Evolutionary conservation across 2,888 invertebrate species (phyloP), one percentile per base, ranked within the genome.

Genomic region (Sesia apiformis): DNA sequence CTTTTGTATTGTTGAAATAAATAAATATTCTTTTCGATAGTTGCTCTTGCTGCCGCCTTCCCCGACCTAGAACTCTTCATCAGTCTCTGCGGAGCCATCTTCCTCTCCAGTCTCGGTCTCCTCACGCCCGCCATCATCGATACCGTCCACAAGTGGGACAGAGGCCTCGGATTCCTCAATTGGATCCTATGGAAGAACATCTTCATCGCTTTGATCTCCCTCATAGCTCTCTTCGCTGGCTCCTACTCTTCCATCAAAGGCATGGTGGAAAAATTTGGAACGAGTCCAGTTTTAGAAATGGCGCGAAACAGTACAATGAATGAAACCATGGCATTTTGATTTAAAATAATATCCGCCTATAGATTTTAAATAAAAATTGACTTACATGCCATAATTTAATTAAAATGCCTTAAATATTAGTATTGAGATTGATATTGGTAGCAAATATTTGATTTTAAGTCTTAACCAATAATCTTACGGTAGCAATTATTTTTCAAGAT

Each of bases 11-110:
- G 42, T 1, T 23, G 23, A 23, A 23, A 23, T 23, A 23, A 23
- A 23, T 50, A 50, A 38, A 57, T 54, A 41, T 58, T 53, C 57
- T 55, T 58, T 52, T 52, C 89, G 65, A 70, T 91, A 91, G 95
- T 96, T 69, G 91, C 91, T 3, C 75, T 97, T 50, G 96, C 96
- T 0, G 93, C 94, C 0, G 91, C 93, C 3, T 95, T 97, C 52
- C 96, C 97, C 0, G 92, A 96, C 67, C 79, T 98, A 63, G 96
- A 95, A 55, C 92, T 96, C 0, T 95, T 97, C 73, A 97, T 98
- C 70, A 94, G 95, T 53, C 87, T 98, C 43, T 95, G 97, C 4
- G 98, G 98, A 0, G 94, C 97, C 3, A 91, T 93, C 54, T 93
- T 93, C 67, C 91, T 93, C 57, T 94, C 94, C 3, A 91, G 91